These are phyloP conservation scores for Gymnocypris eckloni DNA, from an alignment of 2,797 vertebrate species.

Conservation along the genomic window DNA sequence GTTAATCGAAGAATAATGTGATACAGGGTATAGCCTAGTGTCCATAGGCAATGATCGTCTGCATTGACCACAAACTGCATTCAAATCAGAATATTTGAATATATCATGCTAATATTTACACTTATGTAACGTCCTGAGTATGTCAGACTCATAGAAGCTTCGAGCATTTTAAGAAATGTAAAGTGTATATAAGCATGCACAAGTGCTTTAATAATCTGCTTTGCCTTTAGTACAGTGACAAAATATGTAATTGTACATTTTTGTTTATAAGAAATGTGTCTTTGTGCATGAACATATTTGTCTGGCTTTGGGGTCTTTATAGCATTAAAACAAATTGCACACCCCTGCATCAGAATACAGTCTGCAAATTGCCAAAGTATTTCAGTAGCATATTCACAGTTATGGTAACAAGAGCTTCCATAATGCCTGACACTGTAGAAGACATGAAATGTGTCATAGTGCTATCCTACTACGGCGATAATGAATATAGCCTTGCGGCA, in stretches of 20 bases:
- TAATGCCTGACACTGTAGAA: neutral
- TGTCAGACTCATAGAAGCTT: neutral
- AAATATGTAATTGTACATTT: neutral
- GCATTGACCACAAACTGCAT: neutral
- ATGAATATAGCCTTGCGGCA: neutral
- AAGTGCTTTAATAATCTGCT: neutral
- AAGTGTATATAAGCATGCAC: neutral
- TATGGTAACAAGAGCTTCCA: neutral
- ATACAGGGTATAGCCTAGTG: too few relatives aligned
- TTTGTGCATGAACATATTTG: neutral
- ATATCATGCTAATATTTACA: neutral
- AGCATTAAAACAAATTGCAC: neutral
- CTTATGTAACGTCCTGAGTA: neutral
- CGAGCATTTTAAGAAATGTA: neutral
- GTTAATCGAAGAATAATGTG: neutral
- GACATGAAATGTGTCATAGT: neutral
- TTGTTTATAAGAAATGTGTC: neutral
- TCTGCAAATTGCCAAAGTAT: neutral
- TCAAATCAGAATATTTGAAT: constrained; percentile 17
- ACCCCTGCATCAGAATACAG: neutral
- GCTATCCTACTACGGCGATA: neutral
- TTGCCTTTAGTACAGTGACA: neutral
- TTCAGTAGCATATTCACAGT: neutral
- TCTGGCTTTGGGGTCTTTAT: neutral
- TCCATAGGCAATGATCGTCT: neutral